Conservation (phyloP, 1,140 invertebrate genomes). For the Tribolium castaneum region DNA sequence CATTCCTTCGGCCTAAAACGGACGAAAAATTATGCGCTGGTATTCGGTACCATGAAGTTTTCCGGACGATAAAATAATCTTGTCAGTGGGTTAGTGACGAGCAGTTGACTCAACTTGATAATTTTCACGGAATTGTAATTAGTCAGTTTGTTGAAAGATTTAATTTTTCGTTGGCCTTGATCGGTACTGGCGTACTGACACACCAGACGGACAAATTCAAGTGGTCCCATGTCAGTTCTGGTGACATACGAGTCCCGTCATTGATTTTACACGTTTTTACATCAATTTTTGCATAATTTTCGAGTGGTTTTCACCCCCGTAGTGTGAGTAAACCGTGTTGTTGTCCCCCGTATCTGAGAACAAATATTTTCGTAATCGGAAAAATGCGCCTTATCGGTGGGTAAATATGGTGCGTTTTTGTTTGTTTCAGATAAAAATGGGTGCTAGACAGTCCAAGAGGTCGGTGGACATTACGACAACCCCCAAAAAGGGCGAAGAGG, state of each 20-base stretch:
- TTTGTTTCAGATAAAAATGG: slow-evolving; percentile 68
- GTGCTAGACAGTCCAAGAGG: slow-evolving; percentile 85
- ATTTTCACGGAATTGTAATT: slow-evolving; percentile 1
- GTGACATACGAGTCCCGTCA: neutral
- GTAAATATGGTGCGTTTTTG: slow-evolving; percentile 4
- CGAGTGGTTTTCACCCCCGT: neutral
- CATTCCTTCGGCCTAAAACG: neutral
- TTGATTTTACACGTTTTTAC: neutral
- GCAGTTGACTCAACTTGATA: neutral
- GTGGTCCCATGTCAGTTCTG: neutral
- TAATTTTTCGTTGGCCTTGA: slow-evolving; percentile 15
- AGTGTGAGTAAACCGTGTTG: neutral
- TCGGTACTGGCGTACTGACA: slow-evolving; percentile 31
- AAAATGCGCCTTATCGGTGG: neutral
- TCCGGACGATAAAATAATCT: neutral
- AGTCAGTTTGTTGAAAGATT: slow-evolving; percentile 2
- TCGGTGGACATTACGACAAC: slow-evolving; percentile 86
- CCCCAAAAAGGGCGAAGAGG: slow-evolving; percentile 77
- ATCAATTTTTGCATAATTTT: neutral
- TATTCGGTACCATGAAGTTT: neutral
- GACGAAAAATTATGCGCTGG: neutral
- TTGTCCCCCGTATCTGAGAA: neutral
- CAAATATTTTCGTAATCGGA: neutral
- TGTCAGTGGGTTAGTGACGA: neutral
- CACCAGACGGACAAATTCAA: neutral